Base-by-base conservation (phyloP, 2,113 vertebrate species). In the Isurus oxyrinchus region DNA sequence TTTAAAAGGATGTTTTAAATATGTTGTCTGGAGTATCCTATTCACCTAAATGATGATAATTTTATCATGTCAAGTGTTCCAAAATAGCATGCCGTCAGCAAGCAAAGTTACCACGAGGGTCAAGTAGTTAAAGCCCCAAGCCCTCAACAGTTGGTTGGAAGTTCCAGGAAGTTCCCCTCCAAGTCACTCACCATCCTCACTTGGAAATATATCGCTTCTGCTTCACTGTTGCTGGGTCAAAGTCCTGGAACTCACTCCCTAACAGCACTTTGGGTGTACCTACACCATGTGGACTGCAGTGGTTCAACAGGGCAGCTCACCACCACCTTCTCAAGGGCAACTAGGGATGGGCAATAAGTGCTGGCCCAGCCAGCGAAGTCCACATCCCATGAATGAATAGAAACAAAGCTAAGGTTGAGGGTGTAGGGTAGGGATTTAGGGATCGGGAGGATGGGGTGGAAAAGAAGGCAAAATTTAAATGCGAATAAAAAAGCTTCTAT, bases 1-100 rank as follows among this genome's bases (percentile, higher is more conserved):
- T 94, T 94, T 94, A 94, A 40, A 66, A 66, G 61, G 40, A 94
- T 94, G 61, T 94, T 94, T 66, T 44, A 66, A 66, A 4, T 94
- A 91, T 59, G 31, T 59, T 59, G 27, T 59, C 1, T 55, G 53
- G 57, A 55, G 59, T 53, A 91, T 14, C 55, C 55, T 11, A 13
- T 57, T 91, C 57, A 55, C 23, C 88, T 55, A 91, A n/a, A 91
- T 25, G 31, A 16, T 16, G 13, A 16, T 59, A 91, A 91, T 91
- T 59, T 35, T 84, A 19, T 76, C 35, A 8, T 25, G 16, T 16
- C 5, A 59, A 53, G 53, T 31, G 88, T 35, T 91, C 55, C 0
- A 91, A 91, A 91, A 59, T 57, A 59, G 3, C 53, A 90, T 0
- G 3, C 35, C 11, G 0, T 40, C 3, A 40, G 35, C 35, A 44